Conservation (phyloP, 2,888 invertebrate species). For the Drosophila planitibia region DNA sequence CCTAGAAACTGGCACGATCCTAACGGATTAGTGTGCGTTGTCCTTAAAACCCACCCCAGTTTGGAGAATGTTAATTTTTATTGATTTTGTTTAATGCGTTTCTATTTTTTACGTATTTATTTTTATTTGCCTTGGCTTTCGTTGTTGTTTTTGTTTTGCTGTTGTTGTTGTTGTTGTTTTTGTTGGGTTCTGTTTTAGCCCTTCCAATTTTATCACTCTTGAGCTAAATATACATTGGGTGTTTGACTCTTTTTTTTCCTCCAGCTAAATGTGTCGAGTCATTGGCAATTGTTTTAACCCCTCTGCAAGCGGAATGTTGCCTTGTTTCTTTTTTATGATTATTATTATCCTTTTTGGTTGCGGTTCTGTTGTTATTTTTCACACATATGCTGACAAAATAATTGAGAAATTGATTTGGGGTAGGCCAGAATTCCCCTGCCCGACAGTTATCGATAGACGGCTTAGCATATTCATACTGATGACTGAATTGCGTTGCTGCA, state of each 20-base stretch:
- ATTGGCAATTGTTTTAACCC: slow-evolving; percentile 74
- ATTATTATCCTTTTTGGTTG: slow-evolving; percentile 67
- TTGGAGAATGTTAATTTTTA: slow-evolving; percentile 71
- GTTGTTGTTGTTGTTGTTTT: slow-evolving; percentile 11
- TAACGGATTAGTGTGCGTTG: slow-evolving; percentile 6
- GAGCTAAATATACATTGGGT: slow-evolving; percentile 50
- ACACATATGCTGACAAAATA: slow-evolving; percentile 78
- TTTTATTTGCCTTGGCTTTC: slow-evolving; percentile 70
- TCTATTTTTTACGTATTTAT: slow-evolving; percentile 68
- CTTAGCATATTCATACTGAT: not conserved
- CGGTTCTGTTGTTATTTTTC: slow-evolving; percentile 65
- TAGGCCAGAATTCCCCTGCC: not conserved
- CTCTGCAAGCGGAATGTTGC: slow-evolving; percentile 1
- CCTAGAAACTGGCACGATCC: slow-evolving; percentile 41
- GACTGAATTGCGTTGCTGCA: not conserved
- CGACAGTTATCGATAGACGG: slow-evolving; percentile 21
- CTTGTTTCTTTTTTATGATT: slow-evolving; percentile 51
- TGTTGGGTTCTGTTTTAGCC: slow-evolving; percentile 40
- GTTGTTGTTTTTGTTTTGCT: slow-evolving; percentile 20
- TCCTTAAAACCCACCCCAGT: slow-evolving; percentile 34
- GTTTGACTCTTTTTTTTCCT: slow-evolving; percentile 19
- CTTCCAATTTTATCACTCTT: slow-evolving; percentile 30
- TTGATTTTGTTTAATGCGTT: slow-evolving; percentile 80
- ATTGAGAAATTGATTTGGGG: slow-evolving; percentile 54
- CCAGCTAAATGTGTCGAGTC: slow-evolving; percentile 65